These are phyloP conservation scores for Tribolium madens DNA, from an alignment of 1,140 invertebrate species.

Conservation along the genomic window DNA sequence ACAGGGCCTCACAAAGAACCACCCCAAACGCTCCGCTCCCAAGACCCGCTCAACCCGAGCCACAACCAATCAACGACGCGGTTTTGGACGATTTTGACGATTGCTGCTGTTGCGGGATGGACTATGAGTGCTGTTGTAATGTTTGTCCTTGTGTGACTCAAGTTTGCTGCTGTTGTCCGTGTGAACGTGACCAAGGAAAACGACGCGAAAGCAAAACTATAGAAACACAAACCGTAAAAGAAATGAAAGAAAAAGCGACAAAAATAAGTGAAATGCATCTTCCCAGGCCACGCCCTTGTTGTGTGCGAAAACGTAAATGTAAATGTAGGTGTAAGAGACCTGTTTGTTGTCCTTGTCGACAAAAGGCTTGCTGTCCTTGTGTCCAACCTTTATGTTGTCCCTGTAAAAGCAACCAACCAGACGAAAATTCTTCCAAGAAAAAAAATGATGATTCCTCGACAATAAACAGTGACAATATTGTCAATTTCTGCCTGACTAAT, in stretches of 20 bases:
- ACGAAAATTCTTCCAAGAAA: not conserved
- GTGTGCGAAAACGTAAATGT: not conserved
- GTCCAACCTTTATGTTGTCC: not conserved
- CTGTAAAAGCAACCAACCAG: not conserved
- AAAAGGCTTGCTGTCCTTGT: not conserved
- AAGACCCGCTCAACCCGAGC: not conserved
- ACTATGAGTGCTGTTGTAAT: not conserved
- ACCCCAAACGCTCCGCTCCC: not conserved
- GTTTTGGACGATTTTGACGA: not conserved
- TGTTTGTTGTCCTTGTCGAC: slow-evolving; percentile 14
- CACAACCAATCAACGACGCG: not conserved
- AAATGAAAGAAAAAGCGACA: slow-evolving; percentile 3
- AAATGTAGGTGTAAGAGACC: not conserved
- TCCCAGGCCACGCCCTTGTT: not conserved
- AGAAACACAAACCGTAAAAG: not conserved
- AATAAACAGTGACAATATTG: not conserved
- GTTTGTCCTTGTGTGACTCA: slow-evolving; percentile 8
- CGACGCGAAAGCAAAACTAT: not conserved
- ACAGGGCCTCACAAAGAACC: not conserved
- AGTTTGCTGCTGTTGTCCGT: not conserved
- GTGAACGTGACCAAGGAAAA: not conserved
- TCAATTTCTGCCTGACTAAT: not conserved
- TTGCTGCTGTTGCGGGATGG: not conserved
- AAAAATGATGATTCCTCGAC: not conserved
- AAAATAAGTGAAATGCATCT: slow-evolving; percentile 13